Evolutionary conservation across 2,113 vertebrate genomes (phyloP), one percentile per base, ranked within the genome.

Genomic region (Nicator chloris): DNA sequence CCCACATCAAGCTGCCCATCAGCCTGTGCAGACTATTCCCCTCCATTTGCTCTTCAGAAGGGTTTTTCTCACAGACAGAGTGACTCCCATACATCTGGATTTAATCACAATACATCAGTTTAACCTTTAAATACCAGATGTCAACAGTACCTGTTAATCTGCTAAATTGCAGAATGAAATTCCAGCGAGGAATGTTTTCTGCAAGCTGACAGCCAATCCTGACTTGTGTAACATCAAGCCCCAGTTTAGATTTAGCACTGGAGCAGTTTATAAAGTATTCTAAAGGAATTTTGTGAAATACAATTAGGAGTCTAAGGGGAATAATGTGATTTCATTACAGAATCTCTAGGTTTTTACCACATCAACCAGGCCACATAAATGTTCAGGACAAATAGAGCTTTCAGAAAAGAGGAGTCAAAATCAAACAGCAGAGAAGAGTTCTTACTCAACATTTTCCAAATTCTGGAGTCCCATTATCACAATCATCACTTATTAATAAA

Each of bases 61-160:
- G 47, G 63, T 39, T 92, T 78, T 91, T 96, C 93, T 76, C 91
- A 91, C 86, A 93, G 95, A 96, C 93, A 95, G 39, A 95, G 40
- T 0, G 92, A 81, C 93, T 96, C 93, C 77, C 89, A 57, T 54
- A 83, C 90, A 97, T 95, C 91, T 95, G 90, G 92, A 90, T 77
- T 92, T 83, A 85, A 96, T 95, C 91, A 91, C 1, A 18, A 61
- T 26, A 33, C 57, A 90, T 87, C 72, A 86, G 66, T 70, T 86
- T 89, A 95, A 88, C 72, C 83, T 92, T 91, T 89, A 92, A 45
- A 91, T 95, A 88, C 92, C 90, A 96, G 76, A 95, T 93, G 92
- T 90, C 92, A 97, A 44, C 88, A 81, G 82, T 95, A 96, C 95
- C 94, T 94, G 94, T 83, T 95, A 93, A 96, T 95, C 79, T 93